These are phyloP conservation scores for Acanthopagrus latus DNA, from an alignment of 2,797 vertebrate genomes.

Conservation along the genomic window DNA sequence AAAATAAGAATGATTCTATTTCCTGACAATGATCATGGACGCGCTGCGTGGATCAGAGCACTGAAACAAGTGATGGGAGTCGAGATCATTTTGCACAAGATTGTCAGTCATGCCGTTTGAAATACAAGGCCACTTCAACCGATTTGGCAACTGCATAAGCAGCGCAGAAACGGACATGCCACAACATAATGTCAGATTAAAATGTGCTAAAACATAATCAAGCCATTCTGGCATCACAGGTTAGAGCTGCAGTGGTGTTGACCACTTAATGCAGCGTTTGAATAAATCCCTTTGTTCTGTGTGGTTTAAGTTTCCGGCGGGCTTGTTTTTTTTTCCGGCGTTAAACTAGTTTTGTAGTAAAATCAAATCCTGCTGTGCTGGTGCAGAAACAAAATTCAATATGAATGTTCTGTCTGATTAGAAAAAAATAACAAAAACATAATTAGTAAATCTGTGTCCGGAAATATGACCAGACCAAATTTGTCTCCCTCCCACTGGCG, in stretches of 20 bases:
- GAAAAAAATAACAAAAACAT: not conserved
- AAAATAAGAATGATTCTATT: constrained; percentile 1
- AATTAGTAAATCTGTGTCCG: not conserved
- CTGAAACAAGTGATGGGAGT: not conserved
- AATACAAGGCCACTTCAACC: not conserved
- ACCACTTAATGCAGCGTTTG: not conserved
- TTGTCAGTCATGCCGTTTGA: not conserved
- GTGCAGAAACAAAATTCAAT: not conserved
- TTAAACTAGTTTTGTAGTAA: not conserved
- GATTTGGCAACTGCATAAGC: constrained; percentile 15
- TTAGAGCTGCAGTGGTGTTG: not conserved
- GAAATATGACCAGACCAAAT: constrained; percentile 7
- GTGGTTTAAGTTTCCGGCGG: not conserved
- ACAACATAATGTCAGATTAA: constrained; percentile 22
- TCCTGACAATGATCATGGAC: constrained; percentile 18
- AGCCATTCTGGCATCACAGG: not conserved
- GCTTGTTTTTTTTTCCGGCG: not conserved
- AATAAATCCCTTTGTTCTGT: not conserved
- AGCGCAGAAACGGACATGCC: not conserved
- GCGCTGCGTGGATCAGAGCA: not conserved
- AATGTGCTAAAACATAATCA: not conserved
- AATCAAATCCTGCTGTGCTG: not conserved
- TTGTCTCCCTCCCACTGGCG: not conserved
- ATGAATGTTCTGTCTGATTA: not conserved
- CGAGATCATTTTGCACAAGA: constrained; percentile 18